A percentile compares a stretch with the other conserved stretches of the same genome.
Evolutionary conservation across 1,140 invertebrate species (phyloP).

Genomic region (Apis dorsata): DNA sequence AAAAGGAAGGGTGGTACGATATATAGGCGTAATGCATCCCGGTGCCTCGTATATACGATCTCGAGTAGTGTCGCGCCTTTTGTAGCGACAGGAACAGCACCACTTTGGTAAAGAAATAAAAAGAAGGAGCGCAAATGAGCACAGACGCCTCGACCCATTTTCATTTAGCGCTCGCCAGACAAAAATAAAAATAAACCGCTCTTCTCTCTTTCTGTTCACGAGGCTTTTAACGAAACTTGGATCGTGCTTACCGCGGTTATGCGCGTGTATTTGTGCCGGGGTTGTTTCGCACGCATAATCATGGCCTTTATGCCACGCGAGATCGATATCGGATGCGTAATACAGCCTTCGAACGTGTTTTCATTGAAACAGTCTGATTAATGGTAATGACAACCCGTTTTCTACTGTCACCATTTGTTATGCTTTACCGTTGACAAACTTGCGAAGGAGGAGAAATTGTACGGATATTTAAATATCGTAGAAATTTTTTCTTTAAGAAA

Average conservation of each 20-base stretch:
- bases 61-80: constrained; percentile 19
- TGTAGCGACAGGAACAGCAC: not conserved
- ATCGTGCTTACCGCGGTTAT: constrained; percentile 35
- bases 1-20: not conserved
- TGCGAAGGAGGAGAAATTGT: too few species aligned
- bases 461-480: too few species aligned
- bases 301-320: constrained; percentile 40
- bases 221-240: constrained; percentile 58
- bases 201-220: constrained; percentile 37
- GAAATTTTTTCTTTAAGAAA: too few species aligned
- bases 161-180: constrained; percentile 66
- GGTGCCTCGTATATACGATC: not conserved
- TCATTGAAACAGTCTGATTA: constrained; percentile 7
- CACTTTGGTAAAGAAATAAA: constrained; percentile 53
- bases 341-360: not conserved
- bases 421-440: not conserved
- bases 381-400: not conserved
- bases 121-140: constrained; percentile 59
- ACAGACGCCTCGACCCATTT: constrained; percentile 75
- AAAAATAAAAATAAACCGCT: constrained; percentile 69
- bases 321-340: constrained; percentile 25
- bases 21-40: not conserved
- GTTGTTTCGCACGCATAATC: constrained; percentile 60
- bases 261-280: constrained; percentile 24
- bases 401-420: not conserved